Conservation (phyloP, 2,113 vertebrate species). For the Chroicocephalus ridibundus region DNA sequence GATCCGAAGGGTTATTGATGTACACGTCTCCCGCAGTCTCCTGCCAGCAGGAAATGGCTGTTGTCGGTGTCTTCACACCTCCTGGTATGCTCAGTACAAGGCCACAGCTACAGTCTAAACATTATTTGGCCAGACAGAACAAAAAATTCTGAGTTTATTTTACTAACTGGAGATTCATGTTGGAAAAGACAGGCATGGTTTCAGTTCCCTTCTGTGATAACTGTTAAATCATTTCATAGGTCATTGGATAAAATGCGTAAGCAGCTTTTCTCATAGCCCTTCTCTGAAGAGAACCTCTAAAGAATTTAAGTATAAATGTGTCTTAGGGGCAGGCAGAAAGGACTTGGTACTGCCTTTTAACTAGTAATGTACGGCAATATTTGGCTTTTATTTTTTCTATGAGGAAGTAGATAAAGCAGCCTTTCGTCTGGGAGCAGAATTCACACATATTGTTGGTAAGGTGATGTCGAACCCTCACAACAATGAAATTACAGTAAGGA, state of each 20-base stretch:
- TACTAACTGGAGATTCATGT: neutral
- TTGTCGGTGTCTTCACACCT: neutral
- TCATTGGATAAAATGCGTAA: neutral
- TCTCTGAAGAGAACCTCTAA: neutral
- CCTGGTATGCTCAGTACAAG: neutral
- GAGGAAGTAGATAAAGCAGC: neutral
- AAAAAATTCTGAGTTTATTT: neutral
- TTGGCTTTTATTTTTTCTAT: neutral
- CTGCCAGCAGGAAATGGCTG: neutral
- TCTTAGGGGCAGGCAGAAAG: neutral
- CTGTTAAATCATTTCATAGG: neutral
- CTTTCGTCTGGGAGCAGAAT: neutral
- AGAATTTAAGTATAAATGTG: neutral
- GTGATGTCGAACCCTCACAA: neutral
- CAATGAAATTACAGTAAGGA: neutral
- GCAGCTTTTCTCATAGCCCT: neutral
- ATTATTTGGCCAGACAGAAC: neutral
- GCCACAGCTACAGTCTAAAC: neutral
- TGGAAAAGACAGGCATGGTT: neutral
- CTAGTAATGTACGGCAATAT: neutral
- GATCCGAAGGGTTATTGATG: neutral
- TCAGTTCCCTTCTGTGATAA: neutral
- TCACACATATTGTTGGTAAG: neutral
- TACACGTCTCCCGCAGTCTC: neutral
- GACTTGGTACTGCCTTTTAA: neutral